phyloP scores from a whole-genome alignment of 2,888 invertebrate species.

The Cerceris ruficornis region DNA sequence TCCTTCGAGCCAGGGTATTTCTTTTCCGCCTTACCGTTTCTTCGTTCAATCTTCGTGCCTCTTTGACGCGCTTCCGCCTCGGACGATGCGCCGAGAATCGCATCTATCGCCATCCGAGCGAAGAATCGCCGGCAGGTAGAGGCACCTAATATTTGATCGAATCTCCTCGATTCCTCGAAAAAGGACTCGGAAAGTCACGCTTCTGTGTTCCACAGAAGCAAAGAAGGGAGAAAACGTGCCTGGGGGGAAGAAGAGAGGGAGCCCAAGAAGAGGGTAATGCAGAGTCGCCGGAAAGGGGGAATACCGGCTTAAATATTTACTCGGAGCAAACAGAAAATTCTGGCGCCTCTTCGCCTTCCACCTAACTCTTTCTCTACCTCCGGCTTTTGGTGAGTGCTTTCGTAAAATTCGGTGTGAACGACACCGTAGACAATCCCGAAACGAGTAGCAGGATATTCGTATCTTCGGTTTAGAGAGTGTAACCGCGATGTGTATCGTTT shows the following conservation, averaged over 20 bases:
- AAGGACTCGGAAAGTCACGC: conserved; percentile 29
- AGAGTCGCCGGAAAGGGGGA: conserved; percentile 50
- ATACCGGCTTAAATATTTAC: conserved; percentile 70
- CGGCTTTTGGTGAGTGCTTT: conserved; percentile 28
- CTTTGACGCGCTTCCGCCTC: conserved; percentile 18
- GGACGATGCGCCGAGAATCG: conserved; percentile 24
- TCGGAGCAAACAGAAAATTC: conserved; percentile 66
- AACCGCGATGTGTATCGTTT: neutral
- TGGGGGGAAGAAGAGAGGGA: neutral
- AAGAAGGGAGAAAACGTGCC: conserved; percentile 6
- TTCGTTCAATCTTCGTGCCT: conserved; percentile 16
- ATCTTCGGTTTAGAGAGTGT: neutral
- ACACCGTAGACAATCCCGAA: conserved; percentile 17
- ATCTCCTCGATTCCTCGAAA: conserved; percentile 37
- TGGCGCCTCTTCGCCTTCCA: conserved; percentile 30
- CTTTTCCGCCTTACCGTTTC: conserved; percentile 1
- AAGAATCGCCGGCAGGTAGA: conserved; percentile 24
- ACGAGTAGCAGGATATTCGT: neutral
- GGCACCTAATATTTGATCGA: conserved; percentile 57
- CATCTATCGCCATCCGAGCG: conserved; percentile 40
- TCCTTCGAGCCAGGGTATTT: neutral
- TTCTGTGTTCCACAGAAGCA: conserved; percentile 6
- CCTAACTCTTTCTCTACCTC: neutral
- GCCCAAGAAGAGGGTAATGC: too few relatives aligned
- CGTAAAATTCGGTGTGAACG: conserved; percentile 50